Percentiles rank a stretch among this genome's conserved stretches.
phyloP scores from a whole-genome alignment of 2,888 invertebrate species.

The Nemotelus pantherinus region DNA sequence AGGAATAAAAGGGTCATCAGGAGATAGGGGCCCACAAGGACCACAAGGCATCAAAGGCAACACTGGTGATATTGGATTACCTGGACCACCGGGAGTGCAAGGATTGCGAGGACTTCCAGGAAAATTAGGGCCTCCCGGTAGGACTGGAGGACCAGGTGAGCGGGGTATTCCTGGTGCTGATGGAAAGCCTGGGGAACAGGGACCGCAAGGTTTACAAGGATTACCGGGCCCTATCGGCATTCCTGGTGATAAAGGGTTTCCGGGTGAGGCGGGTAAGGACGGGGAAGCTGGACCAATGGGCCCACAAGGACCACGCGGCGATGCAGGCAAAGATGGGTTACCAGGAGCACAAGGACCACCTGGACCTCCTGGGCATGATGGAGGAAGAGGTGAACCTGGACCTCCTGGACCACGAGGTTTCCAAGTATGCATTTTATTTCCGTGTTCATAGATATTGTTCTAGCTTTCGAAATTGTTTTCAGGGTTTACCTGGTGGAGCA shows the following conservation, averaged over 20 bases:
- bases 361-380: slow-evolving; percentile 76
- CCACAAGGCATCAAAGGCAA: slow-evolving; percentile 72
- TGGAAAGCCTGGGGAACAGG: slow-evolving; percentile 86
- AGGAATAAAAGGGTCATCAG: slow-evolving; percentile 80
- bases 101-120: slow-evolving; percentile 74
- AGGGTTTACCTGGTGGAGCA: slow-evolving; percentile 79
- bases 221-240: slow-evolving; percentile 79
- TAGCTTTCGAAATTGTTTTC: slow-evolving; percentile 39
- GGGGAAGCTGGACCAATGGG: slow-evolving; percentile 79
- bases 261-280: slow-evolving; percentile 82
- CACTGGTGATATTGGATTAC: slow-evolving; percentile 69
- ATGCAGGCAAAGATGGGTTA: slow-evolving; percentile 80
- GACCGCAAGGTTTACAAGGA: slow-evolving; percentile 82
- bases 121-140: slow-evolving; percentile 76
- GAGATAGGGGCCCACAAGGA: slow-evolving; percentile 77
- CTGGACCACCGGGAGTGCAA: slow-evolving; percentile 70
- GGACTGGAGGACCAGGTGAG: slow-evolving; percentile 76
- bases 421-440: slow-evolving; percentile 68
- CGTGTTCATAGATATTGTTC: neutral
- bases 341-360: slow-evolving; percentile 79
- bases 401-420: slow-evolving; percentile 82
- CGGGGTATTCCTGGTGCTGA: slow-evolving; percentile 83
- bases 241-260: slow-evolving; percentile 71
- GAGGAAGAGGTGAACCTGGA: slow-evolving; percentile 81
- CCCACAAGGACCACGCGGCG: slow-evolving; percentile 79